Evolutionary conservation across 2,113 vertebrate genomes (phyloP).

Genomic region (Danionella cerebrum): DNA sequence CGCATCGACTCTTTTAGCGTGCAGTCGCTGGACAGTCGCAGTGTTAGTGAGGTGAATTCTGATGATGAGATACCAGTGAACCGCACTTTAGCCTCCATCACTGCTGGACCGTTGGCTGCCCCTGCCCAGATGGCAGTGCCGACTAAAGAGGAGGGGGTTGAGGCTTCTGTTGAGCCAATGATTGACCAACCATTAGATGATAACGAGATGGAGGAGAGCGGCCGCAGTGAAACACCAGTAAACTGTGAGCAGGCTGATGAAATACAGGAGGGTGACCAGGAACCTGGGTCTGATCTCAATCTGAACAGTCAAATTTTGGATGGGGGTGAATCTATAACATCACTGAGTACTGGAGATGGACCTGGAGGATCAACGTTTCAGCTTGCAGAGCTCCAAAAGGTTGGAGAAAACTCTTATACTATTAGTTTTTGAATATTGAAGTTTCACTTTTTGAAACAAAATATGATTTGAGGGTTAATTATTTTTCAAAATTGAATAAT

Average conservation of each 20-base stretch:
- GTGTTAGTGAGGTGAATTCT: conserved; percentile 96
- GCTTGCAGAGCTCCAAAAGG: conserved; percentile 81
- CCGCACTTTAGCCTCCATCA: conserved; percentile 72
- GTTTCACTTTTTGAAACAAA: no score
- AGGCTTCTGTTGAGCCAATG: conserved; percentile 53
- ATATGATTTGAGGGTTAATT: no score
- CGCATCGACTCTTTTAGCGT: conserved; percentile 95
- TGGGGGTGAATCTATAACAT: conserved; percentile 23
- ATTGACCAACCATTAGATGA: conserved; percentile 73
- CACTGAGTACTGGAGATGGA: conserved; percentile 55
- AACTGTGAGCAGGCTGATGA: conserved; percentile 86
- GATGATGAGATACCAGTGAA: conserved; percentile 87
- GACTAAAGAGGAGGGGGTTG: conserved; percentile 42
- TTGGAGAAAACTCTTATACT: no score
- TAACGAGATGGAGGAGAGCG: conserved; percentile 92
- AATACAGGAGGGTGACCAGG: conserved; percentile 58
- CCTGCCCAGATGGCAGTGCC: conserved; percentile 37
- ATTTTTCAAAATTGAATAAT: no score
- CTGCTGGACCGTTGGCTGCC: conserved; percentile 52
- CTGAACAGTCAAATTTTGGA: conserved; percentile 17
- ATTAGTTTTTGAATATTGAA: no score
- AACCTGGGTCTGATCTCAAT: conserved; percentile 39
- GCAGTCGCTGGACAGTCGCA: conserved; percentile 93
- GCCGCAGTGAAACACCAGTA: conserved; percentile 89
- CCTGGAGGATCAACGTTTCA: conserved; percentile 60